phyloP scores from a whole-genome alignment of 2,888 invertebrate species.

The Tetragonula carbonaria region DNA sequence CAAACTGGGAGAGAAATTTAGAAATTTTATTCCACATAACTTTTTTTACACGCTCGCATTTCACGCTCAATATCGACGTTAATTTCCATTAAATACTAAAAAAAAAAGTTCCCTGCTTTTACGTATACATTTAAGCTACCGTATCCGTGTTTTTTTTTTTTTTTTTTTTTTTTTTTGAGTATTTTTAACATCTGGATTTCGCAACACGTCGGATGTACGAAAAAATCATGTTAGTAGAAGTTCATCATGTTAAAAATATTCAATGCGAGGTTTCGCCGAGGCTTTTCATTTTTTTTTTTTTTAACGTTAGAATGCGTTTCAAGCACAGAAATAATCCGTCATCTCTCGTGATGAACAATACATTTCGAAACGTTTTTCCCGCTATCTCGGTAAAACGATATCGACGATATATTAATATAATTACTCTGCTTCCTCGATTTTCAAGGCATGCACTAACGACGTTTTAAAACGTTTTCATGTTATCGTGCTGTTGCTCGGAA shows the following conservation, averaged over 20 bases:
- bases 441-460: background rate
- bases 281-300: background rate
- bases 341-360: background rate
- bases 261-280: background rate
- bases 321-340: background rate
- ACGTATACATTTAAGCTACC: background rate
- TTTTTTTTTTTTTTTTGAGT: background rate
- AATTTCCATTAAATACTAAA: background rate
- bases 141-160: background rate
- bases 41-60: constrained; percentile 3
- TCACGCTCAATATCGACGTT: background rate
- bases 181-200: background rate
- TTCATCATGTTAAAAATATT: background rate
- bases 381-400: background rate
- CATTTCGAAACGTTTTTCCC: background rate
- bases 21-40: constrained; percentile 68
- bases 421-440: background rate
- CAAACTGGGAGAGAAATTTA: constrained; percentile 12
- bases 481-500: background rate
- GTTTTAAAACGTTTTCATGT: background rate
- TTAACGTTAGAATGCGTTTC: too few relatives aligned
- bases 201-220: background rate
- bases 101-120: background rate
- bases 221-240: background rate
- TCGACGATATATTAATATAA: background rate